Conservation (phyloP, 2,888 invertebrate genomes). For the Patella pellucida region DNA sequence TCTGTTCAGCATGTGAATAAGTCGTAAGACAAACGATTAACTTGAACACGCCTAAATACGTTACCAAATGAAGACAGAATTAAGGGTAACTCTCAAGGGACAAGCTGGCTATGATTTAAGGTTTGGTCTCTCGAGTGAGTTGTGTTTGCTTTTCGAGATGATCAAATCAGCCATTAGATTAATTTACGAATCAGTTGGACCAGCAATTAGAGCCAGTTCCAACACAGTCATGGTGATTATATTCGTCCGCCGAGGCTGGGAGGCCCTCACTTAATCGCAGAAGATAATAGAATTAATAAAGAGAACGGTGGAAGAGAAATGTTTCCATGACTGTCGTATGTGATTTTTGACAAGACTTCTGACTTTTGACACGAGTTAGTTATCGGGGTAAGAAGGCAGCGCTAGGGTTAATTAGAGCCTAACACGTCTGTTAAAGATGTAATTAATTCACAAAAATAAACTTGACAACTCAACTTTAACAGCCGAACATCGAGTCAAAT, state of each 20-base stretch:
- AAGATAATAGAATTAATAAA: conserved; percentile 9
- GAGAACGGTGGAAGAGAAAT: background rate
- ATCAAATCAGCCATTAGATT: conserved; percentile 9
- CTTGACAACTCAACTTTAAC: too few relatives aligned
- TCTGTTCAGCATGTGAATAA: too few relatives aligned
- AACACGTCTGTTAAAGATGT: too few relatives aligned
- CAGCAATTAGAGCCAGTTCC: conserved; percentile 7
- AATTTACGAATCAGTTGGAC: conserved; percentile 4
- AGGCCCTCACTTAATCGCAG: background rate
- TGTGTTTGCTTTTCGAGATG: conserved; percentile 9
- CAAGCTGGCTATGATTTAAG: conserved; percentile 1
- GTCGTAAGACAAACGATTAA: too few relatives aligned
- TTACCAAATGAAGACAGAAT: too few relatives aligned
- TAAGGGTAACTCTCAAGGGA: too few relatives aligned
- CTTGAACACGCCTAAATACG: too few relatives aligned
- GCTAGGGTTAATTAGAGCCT: too few relatives aligned
- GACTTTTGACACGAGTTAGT: background rate
- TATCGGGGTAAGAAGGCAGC: too few relatives aligned
- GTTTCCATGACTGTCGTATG: background rate
- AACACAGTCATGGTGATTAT: background rate
- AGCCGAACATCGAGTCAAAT: too few relatives aligned
- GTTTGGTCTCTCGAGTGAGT: background rate
- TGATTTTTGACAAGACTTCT: conserved; percentile 1
- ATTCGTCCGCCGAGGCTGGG: background rate
- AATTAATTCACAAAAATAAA: too few relatives aligned